These are phyloP conservation scores for Odocoileus virginianus DNA, from an alignment of 2,113 vertebrate genomes.

Conservation along the genomic window DNA sequence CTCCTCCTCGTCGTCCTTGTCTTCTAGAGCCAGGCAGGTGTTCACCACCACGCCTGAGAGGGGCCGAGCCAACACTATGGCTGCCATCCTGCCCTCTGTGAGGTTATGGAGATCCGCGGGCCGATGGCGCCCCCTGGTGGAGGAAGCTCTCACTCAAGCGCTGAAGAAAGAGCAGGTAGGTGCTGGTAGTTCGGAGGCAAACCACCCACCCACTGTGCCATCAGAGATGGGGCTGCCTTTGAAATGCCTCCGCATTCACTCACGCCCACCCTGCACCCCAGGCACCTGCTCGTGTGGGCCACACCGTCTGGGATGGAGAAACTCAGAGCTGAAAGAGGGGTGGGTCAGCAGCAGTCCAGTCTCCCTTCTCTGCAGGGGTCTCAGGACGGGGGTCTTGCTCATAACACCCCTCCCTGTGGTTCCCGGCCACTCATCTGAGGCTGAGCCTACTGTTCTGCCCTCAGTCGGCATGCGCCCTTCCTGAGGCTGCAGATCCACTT, in stretches of 20 bases:
- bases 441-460: neutral
- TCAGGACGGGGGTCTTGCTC: too few relatives aligned
- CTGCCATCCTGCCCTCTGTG: fast-evolving
- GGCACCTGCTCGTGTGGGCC: neutral
- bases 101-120: neutral
- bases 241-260: neutral
- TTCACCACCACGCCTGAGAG: neutral
- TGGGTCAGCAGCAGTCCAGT: fast-evolving
- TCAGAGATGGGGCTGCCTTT: neutral
- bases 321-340: neutral
- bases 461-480: neutral
- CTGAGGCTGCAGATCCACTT: neutral
- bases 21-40: neutral
- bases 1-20: neutral
- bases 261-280: neutral
- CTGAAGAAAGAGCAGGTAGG: neutral
- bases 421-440: fast-evolving
- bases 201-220: too few relatives aligned
- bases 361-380: neutral
- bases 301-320: neutral
- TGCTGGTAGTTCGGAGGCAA: neutral
- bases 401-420: too few relatives aligned
- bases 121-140: neutral
- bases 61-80: too few relatives aligned
- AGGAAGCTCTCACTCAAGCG: neutral